Percentiles rank a stretch among this genome's conserved stretches.
Evolutionary conservation across 2,888 invertebrate species (phyloP).

Genomic region (Thysanoteuthis rhombus): DNA sequence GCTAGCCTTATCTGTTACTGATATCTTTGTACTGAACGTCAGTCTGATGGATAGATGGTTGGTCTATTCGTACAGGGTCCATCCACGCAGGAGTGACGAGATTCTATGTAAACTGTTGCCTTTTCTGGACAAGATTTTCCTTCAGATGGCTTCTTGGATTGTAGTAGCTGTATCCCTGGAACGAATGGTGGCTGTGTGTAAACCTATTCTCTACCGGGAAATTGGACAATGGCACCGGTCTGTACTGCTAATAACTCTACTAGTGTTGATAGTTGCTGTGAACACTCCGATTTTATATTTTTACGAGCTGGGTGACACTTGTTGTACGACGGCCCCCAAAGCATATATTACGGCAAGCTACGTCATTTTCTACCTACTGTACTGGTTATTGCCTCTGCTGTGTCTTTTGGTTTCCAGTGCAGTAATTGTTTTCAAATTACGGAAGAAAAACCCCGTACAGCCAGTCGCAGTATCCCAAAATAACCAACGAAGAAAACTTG

Average conservation of each 20-base stretch:
- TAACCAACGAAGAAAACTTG: not conserved
- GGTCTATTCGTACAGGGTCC: not conserved
- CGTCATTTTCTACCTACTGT: not conserved
- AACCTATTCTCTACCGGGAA: not conserved
- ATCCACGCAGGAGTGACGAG: no score
- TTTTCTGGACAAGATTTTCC: not conserved
- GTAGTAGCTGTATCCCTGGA: not conserved
- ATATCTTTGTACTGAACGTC: not conserved
- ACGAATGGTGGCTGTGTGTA: not conserved
- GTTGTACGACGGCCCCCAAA: not conserved
- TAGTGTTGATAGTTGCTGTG: not conserved
- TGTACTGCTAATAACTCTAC: not conserved
- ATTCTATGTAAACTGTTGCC: not conserved
- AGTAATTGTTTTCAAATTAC: not conserved
- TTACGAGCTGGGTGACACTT: not conserved
- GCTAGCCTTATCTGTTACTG: not conserved
- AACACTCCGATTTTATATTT: not conserved
- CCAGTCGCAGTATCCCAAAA: not conserved
- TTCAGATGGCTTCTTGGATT: not conserved
- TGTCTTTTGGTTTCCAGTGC: not conserved
- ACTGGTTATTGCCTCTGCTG: not conserved
- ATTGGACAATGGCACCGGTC: not conserved
- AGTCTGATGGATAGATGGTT: not conserved
- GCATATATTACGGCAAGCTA: not conserved
- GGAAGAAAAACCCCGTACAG: no score